Conservation (phyloP, 2,797 vertebrate genomes). For the Lacerta agilis region DNA sequence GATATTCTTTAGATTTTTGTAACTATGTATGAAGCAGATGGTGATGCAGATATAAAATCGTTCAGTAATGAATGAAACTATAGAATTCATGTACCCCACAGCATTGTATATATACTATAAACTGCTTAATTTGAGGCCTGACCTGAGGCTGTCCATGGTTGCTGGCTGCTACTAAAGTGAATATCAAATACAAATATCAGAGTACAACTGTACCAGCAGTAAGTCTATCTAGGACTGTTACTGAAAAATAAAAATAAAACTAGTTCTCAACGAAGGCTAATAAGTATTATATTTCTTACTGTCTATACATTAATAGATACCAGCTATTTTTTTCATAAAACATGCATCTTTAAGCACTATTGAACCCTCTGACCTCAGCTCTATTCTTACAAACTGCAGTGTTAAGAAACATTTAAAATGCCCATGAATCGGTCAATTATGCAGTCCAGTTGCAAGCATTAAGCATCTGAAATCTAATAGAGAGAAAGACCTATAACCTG, state of each 20-base stretch:
- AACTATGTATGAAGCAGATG: constrained; percentile 66
- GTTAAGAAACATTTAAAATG: constrained; percentile 79
- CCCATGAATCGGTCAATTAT: constrained; percentile 79
- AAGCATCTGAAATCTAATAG: constrained; percentile 82
- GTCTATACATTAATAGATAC: constrained; percentile 98
- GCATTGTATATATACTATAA: constrained; percentile 42
- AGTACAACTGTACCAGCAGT: constrained; percentile 99
- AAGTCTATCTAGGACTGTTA: constrained; percentile 92
- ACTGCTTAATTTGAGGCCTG: constrained; percentile 80
- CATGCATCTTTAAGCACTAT: constrained; percentile 90
- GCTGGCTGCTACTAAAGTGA: constrained; percentile 83
- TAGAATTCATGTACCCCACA: constrained; percentile 82
- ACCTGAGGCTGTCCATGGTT: constrained; percentile 85
- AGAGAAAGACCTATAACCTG: constrained; percentile 79
- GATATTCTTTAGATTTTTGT: constrained; percentile 39
- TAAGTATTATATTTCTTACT: constrained; percentile 89
- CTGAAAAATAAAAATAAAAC: constrained; percentile 91
- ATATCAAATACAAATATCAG: constrained; percentile 83
- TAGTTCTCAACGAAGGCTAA: constrained; percentile 88
- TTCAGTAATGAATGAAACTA: constrained; percentile 74
- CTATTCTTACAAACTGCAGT: constrained; percentile 87
- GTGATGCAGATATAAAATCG: constrained; percentile 67
- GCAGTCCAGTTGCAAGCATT: constrained; percentile 84
- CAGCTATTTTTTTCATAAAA: constrained; percentile 93
- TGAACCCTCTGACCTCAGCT: constrained; percentile 84